Evolutionary conservation across 2,888 invertebrate genomes (phyloP).

Genomic region (Artemia sp.): DNA sequence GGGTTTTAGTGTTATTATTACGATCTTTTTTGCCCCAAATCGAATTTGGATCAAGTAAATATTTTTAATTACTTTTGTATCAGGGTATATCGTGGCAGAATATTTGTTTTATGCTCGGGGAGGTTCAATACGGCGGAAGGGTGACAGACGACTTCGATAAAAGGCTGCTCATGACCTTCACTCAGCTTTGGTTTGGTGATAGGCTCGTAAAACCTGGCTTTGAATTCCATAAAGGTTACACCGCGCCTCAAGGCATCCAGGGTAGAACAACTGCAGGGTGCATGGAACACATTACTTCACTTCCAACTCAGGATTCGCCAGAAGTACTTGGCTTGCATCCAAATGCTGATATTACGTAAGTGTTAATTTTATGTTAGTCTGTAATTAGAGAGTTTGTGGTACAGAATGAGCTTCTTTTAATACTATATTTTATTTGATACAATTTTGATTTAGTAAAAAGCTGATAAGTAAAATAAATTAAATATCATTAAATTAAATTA

Average conservation of each 20-base stretch:
- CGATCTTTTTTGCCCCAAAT: too few relatives aligned
- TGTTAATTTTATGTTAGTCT: constrained; percentile 19
- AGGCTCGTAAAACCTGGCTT: constrained; percentile 66
- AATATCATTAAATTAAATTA: background rate
- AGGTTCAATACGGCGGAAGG: constrained; percentile 64
- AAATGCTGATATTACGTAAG: constrained; percentile 84
- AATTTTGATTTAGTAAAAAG: background rate
- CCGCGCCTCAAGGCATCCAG: constrained; percentile 51
- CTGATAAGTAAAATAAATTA: background rate
- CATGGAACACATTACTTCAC: constrained; percentile 64
- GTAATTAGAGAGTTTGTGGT: background rate
- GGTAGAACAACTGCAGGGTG: constrained; percentile 53
- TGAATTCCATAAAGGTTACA: constrained; percentile 82
- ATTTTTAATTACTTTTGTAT: constrained; percentile 21
- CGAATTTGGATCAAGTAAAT: background rate
- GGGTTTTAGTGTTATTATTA: too few relatives aligned
- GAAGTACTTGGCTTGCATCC: constrained; percentile 91
- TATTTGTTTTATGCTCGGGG: constrained; percentile 91
- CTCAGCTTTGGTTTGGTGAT: constrained; percentile 82
- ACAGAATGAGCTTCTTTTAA: constrained; percentile 8
- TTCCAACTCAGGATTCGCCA: constrained; percentile 72
- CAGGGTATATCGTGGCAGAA: constrained; percentile 89
- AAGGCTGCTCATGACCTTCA: constrained; percentile 74
- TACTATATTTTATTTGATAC: constrained; percentile 12
- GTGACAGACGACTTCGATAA: constrained; percentile 93